Conservation (phyloP, 2,888 invertebrate species). For the Protula sp. region DNA sequence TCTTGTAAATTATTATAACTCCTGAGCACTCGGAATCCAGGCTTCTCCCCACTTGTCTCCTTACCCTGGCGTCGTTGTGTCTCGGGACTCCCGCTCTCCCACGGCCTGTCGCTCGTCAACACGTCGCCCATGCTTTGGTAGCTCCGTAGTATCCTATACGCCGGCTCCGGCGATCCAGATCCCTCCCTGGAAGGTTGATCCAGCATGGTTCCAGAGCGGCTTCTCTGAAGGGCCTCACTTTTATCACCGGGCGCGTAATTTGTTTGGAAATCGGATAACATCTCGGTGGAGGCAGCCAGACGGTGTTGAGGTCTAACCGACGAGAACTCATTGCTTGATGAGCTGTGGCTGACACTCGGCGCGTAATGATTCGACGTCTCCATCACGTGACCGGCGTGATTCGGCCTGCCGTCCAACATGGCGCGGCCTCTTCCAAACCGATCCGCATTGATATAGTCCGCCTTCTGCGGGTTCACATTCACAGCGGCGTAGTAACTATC, state of each 20-base stretch:
- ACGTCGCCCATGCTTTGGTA: background rate
- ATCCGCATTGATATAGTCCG: background rate
- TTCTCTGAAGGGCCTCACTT: background rate
- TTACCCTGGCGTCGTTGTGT: background rate
- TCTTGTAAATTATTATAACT: background rate
- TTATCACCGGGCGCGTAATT: too few species aligned
- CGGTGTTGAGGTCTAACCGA: background rate
- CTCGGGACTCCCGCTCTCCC: background rate
- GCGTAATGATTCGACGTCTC: background rate
- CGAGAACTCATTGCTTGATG: background rate
- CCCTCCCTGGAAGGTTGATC: background rate
- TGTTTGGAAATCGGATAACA: too few species aligned
- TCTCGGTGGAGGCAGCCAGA: background rate
- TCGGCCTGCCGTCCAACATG: too few species aligned
- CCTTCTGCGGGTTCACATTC: background rate
- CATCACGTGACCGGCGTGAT: background rate
- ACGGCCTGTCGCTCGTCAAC: too few species aligned
- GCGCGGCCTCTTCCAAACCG: too few species aligned
- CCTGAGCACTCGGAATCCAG: background rate
- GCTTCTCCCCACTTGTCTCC: background rate
- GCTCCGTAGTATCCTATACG: background rate
- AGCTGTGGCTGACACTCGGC: background rate
- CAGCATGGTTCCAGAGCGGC: background rate
- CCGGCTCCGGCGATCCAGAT: background rate
- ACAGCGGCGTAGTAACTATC: background rate